Conservation (phyloP, 2,797 vertebrate genomes). For the Malacoctenus gilli region DNA sequence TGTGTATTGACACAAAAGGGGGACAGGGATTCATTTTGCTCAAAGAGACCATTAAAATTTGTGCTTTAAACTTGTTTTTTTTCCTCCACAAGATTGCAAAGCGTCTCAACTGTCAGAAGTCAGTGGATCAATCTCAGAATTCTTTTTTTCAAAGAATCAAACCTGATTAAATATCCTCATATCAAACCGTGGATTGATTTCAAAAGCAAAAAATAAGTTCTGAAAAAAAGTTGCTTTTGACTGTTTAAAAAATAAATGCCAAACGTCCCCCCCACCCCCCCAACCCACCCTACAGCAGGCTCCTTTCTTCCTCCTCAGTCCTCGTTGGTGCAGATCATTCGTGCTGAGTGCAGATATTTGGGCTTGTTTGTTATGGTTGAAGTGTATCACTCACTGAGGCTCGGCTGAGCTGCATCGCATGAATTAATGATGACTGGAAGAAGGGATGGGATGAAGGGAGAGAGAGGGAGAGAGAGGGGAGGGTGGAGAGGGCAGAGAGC, state of each 20-base stretch:
- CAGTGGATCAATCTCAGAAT: constrained; percentile 9
- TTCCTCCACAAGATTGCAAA: background rate
- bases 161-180: constrained; percentile 12
- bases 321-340: constrained; percentile 60
- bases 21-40: too few species aligned
- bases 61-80: too few species aligned
- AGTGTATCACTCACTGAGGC: constrained; percentile 74
- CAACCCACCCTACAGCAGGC: constrained; percentile 16
- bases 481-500: constrained; percentile 33
- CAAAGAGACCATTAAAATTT: too few species aligned
- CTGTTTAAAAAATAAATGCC: constrained; percentile 2
- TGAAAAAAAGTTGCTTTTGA: constrained; percentile 34
- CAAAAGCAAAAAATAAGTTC: constrained; percentile 44
- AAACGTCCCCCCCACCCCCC: constrained; percentile 7
- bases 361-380: constrained; percentile 78
- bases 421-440: constrained; percentile 73
- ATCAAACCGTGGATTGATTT: constrained; percentile 25
- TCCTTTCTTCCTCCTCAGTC: constrained; percentile 13
- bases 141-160: constrained; percentile 17
- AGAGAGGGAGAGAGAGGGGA: constrained; percentile 24
- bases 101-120: too few species aligned
- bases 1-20: too few species aligned
- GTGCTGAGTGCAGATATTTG: constrained; percentile 73
- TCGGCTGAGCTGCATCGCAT: constrained; percentile 68
- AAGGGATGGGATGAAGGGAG: constrained; percentile 38